Base-by-base conservation (phyloP, 2,113 vertebrate genomes). In the Ornithorhynchus anatinus region DNA sequence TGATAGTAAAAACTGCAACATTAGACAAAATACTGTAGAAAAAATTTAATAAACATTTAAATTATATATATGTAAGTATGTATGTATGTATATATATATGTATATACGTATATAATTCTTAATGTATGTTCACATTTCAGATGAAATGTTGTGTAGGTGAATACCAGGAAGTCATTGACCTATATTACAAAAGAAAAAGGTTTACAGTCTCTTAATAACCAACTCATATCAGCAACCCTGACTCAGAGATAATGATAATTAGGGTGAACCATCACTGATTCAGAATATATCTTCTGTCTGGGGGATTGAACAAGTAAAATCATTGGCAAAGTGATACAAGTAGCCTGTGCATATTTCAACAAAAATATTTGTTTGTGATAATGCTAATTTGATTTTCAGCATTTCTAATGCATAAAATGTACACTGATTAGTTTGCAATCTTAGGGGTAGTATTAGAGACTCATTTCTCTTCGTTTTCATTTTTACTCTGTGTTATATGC, bases 61-160 rank as follows among this genome's bases (percentile, higher is more conserved):
- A 66, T 84, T 75, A 82, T 84, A 80, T 60, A 72, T 74, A 74
- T n/a, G 9, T 56, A 5, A 33, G 20, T 15, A 62, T 42, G n/a
- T n/a, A n/a, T n/a, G n/a, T n/a, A n/a, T n/a, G n/a, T n/a, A n/a
- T n/a, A n/a, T n/a, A n/a, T n/a, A n/a, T n/a, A n/a, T n/a, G n/a
- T n/a, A n/a, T n/a, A n/a, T n/a, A n/a, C n/a, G n/a, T n/a, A n/a
- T 72, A 16, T n/a, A 69, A 44, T 42, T 56, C 29, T 36, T 63
- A 40, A 20, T 33, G 29, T 35, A 56, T 33, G 33, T 63, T 61
- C 65, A 0, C 35, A 72, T 33, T 66, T 56, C 35, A 69, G 60
- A 74, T 42, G 10, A 62, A 74, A 61, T 51, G 54, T 69, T 56
- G 23, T 17, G n/a, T 3, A 59, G 7, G 3, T 52, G 59, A 77